Base-by-base conservation (phyloP, 2,888 invertebrate species). In the Epinotia nisella region DNA sequence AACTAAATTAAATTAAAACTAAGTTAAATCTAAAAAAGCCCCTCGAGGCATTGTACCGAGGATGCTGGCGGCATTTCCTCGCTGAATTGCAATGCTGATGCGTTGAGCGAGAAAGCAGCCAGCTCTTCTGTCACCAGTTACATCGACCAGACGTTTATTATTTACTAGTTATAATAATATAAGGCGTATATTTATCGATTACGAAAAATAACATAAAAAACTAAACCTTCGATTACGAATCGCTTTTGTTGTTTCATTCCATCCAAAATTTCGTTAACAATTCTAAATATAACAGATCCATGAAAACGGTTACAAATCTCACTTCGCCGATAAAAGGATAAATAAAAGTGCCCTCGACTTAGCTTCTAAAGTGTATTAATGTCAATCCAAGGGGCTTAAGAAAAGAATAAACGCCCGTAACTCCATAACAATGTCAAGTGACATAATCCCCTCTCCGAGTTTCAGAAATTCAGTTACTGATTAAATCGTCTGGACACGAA, bases 401-500 rank as follows among this genome's bases (percentile, higher is more conserved):
- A 56, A 56, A 56, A 24, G 4, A 24, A 15, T 56, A 56, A 24
- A 13, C 5, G 13, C 15, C n/a, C n/a, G n/a, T n/a, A n/a, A n/a
- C n/a, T n/a, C n/a, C 24, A 5, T 56, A 56, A 24, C 13, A 24
- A 15, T 7, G 7, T 5, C 24, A 24, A 58, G 58, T 13, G 15
- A 58, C 58, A n/a, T 58, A n/a, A 29, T 15, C 2, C 29, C 58
- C 15, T 58, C 19, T 39, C 39, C 15, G 21, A 5, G 13, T 15
- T 13, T 21, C 21, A 41, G 19, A 55, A 55, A 66, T 41, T 24
- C 51, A 39, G 64, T 59, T 41, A 71, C 59, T 66, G 59, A 71
- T 71, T 66, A 21, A 62, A 41, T 65, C 65, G 58, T n/a, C 53
- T 55, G 66, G 65, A 66, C 71, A 71, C 71, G 71, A 60, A 59